Conservation (phyloP, 2,113 vertebrate species). For the Pterocles burchelli region DNA sequence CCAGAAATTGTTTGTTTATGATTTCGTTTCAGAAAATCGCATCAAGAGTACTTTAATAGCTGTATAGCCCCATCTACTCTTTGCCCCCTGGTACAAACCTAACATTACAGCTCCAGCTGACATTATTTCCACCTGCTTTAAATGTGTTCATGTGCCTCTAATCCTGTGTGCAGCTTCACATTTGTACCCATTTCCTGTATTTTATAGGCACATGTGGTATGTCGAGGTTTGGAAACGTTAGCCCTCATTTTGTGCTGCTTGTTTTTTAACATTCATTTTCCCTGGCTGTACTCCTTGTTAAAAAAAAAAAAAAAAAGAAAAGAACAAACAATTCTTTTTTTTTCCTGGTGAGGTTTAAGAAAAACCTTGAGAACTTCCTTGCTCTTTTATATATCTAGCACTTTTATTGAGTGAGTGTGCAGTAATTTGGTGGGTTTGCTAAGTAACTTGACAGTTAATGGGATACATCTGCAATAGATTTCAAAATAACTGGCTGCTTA, state of each 20-base stretch:
- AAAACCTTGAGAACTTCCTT: constrained; percentile 25
- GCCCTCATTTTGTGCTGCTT: constrained; percentile 38
- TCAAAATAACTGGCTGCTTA: constrained; percentile 36
- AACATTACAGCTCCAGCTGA: constrained; percentile 39
- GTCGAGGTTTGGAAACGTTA: constrained; percentile 55
- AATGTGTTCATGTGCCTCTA: constrained; percentile 69
- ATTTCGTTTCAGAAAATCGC: constrained; percentile 12
- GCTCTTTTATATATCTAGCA: constrained; percentile 34
- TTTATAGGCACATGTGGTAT: constrained; percentile 71
- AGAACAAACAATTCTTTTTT: background rate
- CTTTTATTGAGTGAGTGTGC: constrained; percentile 56
- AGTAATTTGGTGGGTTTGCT: constrained; percentile 61
- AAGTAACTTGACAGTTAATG: constrained; percentile 66
- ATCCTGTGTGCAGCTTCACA: constrained; percentile 67
- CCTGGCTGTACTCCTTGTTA: background rate
- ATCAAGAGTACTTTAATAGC: background rate
- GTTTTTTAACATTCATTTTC: constrained; percentile 41
- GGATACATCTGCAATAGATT: constrained; percentile 56
- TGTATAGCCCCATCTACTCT: background rate
- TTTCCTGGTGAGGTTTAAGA: background rate
- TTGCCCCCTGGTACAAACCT: constrained; percentile 44
- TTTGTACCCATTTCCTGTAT: constrained; percentile 72
- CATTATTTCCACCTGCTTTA: constrained; percentile 67
- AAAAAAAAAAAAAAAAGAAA: background rate
- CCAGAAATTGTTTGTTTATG: constrained; percentile 31